A percentile compares a stretch with the other conserved stretches of the same genome.
phyloP scores from a whole-genome alignment of 2,113 vertebrate genomes.

The Pseudopipra pipra region DNA sequence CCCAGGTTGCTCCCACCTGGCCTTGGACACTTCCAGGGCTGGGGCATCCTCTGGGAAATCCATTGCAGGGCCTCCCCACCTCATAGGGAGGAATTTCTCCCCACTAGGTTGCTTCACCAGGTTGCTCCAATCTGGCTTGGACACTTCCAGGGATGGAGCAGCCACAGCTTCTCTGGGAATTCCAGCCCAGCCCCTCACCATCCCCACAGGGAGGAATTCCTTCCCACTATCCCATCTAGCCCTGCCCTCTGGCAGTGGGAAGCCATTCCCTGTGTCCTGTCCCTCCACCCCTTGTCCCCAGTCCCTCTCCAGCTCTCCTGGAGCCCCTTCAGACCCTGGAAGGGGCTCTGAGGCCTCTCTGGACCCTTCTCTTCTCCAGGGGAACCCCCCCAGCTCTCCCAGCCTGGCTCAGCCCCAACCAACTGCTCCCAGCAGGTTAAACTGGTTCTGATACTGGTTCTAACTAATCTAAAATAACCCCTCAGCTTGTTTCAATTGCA shows the following conservation, averaged over 20 bases:
- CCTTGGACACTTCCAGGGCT: background rate
- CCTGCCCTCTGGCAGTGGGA: background rate
- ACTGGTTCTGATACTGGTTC: background rate
- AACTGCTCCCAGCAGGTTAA: background rate
- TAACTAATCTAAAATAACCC: background rate
- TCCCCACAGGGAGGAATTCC: fast-evolving
- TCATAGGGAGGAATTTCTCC: background rate
- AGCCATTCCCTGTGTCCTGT: background rate
- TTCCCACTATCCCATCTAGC: background rate
- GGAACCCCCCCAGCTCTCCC: background rate
- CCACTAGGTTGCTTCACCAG: background rate
- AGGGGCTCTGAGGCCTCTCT: background rate
- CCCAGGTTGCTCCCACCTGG: fast-evolving
- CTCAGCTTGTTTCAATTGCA: background rate
- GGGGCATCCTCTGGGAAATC: background rate
- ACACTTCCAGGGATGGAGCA: background rate
- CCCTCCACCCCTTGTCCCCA: background rate
- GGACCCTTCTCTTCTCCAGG: background rate
- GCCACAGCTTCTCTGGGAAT: background rate
- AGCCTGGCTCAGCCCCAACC: background rate
- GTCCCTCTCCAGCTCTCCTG: background rate
- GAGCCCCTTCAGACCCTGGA: fast-evolving
- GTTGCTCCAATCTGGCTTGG: fast-evolving
- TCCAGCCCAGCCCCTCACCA: background rate
- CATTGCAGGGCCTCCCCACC: background rate